Evolutionary conservation across 2,797 vertebrate genomes (phyloP).

Genomic region (Anas bahamensis): DNA sequence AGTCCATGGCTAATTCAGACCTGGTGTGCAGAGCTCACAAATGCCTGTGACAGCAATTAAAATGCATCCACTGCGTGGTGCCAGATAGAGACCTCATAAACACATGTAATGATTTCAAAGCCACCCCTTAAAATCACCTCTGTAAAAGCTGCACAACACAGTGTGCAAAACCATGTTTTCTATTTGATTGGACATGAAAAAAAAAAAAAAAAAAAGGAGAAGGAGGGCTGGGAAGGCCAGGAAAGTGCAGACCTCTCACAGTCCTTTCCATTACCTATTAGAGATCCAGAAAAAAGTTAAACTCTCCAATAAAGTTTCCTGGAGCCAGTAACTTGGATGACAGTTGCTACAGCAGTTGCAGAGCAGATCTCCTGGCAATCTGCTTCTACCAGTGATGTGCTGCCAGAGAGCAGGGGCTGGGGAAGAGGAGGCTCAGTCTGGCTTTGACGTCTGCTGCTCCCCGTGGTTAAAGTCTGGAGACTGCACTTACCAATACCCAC

Average conservation of each 20-base stretch:
- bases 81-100: not conserved
- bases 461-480: not conserved
- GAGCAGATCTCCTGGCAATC: not conserved
- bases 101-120: not conserved
- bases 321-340: not conserved
- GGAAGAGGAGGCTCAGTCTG: not conserved
- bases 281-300: not conserved
- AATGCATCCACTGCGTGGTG: not conserved
- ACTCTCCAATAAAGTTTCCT: not conserved
- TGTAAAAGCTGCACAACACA: not conserved
- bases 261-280: not conserved
- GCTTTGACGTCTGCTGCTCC: not conserved
- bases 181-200: not conserved
- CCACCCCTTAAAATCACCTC: not conserved
- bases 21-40: not conserved
- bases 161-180: not conserved
- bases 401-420: not conserved
- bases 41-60: not conserved
- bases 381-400: fast-evolving
- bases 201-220: not conserved
- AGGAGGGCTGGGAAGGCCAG: not conserved
- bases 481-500: not conserved
- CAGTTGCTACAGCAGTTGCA: not conserved
- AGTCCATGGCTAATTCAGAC: fast-evolving
- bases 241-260: not conserved